Evolutionary conservation across 1,140 invertebrate genomes (phyloP), one percentile per base, ranked within the genome.

Genomic region (Apolygus lucorum): DNA sequence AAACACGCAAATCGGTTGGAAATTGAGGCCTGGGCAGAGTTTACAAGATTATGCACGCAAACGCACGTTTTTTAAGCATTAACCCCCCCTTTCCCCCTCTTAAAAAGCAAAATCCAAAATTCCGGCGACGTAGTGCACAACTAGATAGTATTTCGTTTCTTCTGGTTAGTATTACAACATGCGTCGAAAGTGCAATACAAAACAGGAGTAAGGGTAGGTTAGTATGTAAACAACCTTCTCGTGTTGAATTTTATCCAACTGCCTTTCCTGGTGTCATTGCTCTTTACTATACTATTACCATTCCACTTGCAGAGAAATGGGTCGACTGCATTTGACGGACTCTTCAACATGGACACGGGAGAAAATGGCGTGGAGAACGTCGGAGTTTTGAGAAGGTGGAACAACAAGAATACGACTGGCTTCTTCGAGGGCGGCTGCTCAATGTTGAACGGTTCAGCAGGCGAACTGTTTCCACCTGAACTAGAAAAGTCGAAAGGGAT

Each of bases 271-370:
- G n/a, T 11, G 11, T n/a, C n/a, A n/a, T n/a, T 11, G 11, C n/a
- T 24, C 52, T 21, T 54, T 2, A 21, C 2, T 54, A 21, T 1
- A 2, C n/a, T 2, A 21, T 54, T 54, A n/a, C 24, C 1, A 8
- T 63, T 63, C 27, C 2, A 22, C n/a, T 22, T 22, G 26, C 67
- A 91, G 85, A 86, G 87, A 76, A 93, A 92, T 73, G 87, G 86
- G 71, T 88, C 89, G 22, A 29, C 83, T 0, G 82, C 83, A 4
- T 85, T 86, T 26, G 89, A 91, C 17, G 90, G 90, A 0, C 79
- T 86, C 29, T 87, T 85, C 73, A 91, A 89, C 72, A 87, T 92
- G 78, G 85, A 83, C 21, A 91, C 88, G 0, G 90, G 89, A 0
- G 79, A 76, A 0, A 77, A 81, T 49, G 79, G 84, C 26, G 82